These are phyloP conservation scores for Clusia tigrina DNA, from an alignment of 2,888 invertebrate species.

Conservation along the genomic window DNA sequence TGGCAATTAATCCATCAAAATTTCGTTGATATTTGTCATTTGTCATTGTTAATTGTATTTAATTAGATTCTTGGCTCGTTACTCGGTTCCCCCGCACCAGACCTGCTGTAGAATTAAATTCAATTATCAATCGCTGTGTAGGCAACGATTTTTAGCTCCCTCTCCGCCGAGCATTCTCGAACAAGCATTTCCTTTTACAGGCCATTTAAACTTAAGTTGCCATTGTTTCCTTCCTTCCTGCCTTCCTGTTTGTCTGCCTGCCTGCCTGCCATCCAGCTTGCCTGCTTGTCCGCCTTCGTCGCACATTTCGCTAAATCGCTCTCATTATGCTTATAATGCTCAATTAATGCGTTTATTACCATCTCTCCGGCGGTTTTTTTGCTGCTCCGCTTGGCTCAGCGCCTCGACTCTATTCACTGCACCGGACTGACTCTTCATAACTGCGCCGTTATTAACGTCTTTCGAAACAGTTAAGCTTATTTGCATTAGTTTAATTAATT, in stretches of 20 bases:
- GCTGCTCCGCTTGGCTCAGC: neutral
- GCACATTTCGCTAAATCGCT: constrained; percentile 14
- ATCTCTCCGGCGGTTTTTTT: constrained; percentile 19
- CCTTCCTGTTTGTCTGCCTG: neutral
- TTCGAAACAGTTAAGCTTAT: constrained; percentile 44
- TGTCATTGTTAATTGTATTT: neutral
- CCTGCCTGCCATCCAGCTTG: neutral
- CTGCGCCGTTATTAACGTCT: constrained; percentile 37
- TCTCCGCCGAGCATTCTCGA: neutral
- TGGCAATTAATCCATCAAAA: neutral
- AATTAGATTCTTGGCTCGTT: neutral
- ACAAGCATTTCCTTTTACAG: neutral
- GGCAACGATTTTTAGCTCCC: neutral
- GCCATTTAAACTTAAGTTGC: neutral
- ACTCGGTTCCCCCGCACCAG: neutral
- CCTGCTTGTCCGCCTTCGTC: neutral
- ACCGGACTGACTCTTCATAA: constrained; percentile 11
- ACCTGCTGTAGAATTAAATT: neutral
- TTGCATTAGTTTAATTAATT: constrained; percentile 46
- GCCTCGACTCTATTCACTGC: neutral
- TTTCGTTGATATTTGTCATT: too few species aligned
- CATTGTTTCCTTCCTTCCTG: neutral
- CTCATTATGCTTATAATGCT: constrained; percentile 11
- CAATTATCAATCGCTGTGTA: neutral
- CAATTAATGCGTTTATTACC: constrained; percentile 25